Evolutionary conservation across 1,140 invertebrate species (phyloP).

Genomic region (Temnothorax nylanderi): DNA sequence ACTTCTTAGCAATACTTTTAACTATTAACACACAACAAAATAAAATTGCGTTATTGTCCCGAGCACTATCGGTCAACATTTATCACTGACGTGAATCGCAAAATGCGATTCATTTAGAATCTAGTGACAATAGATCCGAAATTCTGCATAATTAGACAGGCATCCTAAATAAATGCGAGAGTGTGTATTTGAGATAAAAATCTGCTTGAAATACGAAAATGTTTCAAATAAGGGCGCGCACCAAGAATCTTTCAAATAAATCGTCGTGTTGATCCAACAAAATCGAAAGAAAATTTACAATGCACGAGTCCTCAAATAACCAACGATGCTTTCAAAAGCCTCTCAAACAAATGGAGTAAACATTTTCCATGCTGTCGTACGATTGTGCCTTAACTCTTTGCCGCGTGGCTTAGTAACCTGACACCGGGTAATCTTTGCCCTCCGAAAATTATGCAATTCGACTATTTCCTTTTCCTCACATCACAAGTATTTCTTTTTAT

Average conservation of each 20-base stretch:
- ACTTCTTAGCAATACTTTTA: neutral
- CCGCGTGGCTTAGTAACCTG: constrained; percentile 79
- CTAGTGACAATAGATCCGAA: neutral
- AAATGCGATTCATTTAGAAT: neutral
- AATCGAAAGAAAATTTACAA: constrained; percentile 20
- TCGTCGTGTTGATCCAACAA: neutral
- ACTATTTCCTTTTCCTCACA: neutral
- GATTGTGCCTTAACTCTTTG: constrained; percentile 79
- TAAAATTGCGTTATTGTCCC: neutral
- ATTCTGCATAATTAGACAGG: neutral
- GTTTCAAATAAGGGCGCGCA: neutral
- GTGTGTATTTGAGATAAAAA: neutral
- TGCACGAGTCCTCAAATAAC: constrained; percentile 43
- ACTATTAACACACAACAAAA: neutral
- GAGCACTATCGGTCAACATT: neutral
- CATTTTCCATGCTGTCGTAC: constrained; percentile 50
- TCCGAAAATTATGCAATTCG: constrained; percentile 65
- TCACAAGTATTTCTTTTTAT: constrained; percentile 9
- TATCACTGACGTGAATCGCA: neutral
- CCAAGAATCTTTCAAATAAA: constrained; percentile 21
- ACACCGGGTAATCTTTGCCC: constrained; percentile 73
- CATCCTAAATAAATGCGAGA: neutral
- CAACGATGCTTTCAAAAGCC: constrained; percentile 27
- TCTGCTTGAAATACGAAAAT: neutral
- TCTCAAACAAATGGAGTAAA: constrained; percentile 70